Base-by-base conservation (phyloP, 2,113 vertebrate species). In the Vombatus ursinus region DNA sequence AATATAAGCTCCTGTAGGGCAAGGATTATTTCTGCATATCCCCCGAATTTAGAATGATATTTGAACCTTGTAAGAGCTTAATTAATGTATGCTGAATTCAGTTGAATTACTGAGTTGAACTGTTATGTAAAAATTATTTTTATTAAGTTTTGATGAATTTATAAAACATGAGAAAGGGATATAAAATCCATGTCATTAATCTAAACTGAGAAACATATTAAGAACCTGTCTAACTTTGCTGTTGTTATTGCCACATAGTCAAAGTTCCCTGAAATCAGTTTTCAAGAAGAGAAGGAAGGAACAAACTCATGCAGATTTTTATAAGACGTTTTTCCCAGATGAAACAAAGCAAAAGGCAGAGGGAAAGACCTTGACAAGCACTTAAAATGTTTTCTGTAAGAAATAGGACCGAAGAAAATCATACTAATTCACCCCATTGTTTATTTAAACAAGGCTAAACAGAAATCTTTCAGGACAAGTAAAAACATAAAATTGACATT, bases 391-490 rank as follows among this genome's bases (percentile, higher is more conserved):
- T 89, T 89, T 52, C 16, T 93, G 24, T 53, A 89, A 89, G 92
- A 89, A 93, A 93, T 9, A 16, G 51, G 37, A 25, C 50, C 44
- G 77, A 89, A 52, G 23, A 84, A 89, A 52, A 84, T n/a, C 37
- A 84, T 77, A 84, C 3, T n/a, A 89, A 89, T 93, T 93, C 68
- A n/a, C 50, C 11, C 68, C 26, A 89, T 44, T 52, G 25, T 44
- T 89, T 89, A 28, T 89, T 44, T 89, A 52, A 93, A 14, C n/a
- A 50, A 51, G 48, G 37, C 50, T 84, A 52, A 47, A 44, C 68
- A 89, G 92, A 51, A 89, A 93, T 84, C 68, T 91, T 91, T 44
- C 92, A 52, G n/a, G 23, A 93, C 44, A 89, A 28, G 68, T 93
- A 47, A 52, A 52, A 93, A 77, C 51, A 28, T 51, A 95, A 90